Base-by-base conservation (phyloP, 1,140 invertebrate species). In the Spodoptera litura region DNA sequence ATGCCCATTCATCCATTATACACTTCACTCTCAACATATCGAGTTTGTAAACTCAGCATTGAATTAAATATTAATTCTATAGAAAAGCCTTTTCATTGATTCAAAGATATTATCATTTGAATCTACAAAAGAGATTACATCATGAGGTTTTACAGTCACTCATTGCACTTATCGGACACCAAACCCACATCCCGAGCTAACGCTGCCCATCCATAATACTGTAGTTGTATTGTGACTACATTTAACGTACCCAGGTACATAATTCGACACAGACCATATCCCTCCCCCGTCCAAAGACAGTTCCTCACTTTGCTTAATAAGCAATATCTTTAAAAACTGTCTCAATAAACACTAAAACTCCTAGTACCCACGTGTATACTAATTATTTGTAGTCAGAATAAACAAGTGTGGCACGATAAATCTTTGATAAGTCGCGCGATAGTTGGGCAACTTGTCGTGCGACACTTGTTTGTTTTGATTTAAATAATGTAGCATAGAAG, bases 21-120 rank as follows among this genome's bases (percentile, higher is more conserved):
- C 62, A 66, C 44, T 61, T 25, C 62, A 66, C 15, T 66, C 38
- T 49, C 62, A 66, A n/a, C 38, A 44, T 44, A 6, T 44, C 12
- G 62, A 66, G 62, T 66, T 66, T 49, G 15, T 66, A 49, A 66
- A 66, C 38, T 66, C 62, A 49, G 56, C 51, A 31, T 61, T 61
- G 15, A 74, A 72, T 72, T 74, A 74, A 61, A 27, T 74, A 74
- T 61, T 61, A 74, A 61, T 59, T 61, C 15, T 52, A 61, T 38
- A 31, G 55, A 56, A 68, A 27, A 61, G 55, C 71, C 56, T 31
- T 53, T 64, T 55, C 49, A 52, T 27, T 53, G 49, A 75, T 55
- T 56, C 68, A 71, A 64, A 75, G 73, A 59, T 59, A 53, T 53
- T 51, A 6, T 62, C 27, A 35, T 20, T 75, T 51, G 25, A 64